Evolutionary conservation across 2,888 invertebrate genomes (phyloP).

Genomic region (Terebella lapidaria): DNA sequence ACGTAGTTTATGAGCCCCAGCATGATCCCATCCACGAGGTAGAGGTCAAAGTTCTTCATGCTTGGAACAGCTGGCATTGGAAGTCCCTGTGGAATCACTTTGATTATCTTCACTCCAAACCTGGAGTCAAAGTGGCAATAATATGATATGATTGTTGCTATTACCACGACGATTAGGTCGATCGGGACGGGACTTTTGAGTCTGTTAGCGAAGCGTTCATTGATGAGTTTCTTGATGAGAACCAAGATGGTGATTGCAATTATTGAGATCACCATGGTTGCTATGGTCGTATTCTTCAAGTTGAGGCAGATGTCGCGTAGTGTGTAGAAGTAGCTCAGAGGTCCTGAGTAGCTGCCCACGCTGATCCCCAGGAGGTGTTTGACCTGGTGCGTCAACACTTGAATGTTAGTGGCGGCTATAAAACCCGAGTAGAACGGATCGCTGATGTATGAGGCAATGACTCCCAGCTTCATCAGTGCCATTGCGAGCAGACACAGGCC

Average conservation of each 20-base stretch:
- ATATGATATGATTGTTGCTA: slow-evolving; percentile 38
- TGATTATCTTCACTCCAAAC: slow-evolving; percentile 20
- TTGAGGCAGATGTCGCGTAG: slow-evolving; percentile 56
- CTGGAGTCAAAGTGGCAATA: slow-evolving; percentile 21
- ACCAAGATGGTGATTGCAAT: slow-evolving; percentile 63
- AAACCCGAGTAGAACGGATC: slow-evolving; percentile 59
- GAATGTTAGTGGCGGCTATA: slow-evolving; percentile 31
- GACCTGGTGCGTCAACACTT: slow-evolving; percentile 27
- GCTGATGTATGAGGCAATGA: slow-evolving; percentile 70
- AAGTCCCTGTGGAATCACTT: slow-evolving; percentile 38
- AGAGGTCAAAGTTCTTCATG: slow-evolving; percentile 28
- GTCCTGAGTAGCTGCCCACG: slow-evolving; percentile 34
- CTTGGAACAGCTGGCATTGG: slow-evolving; percentile 40
- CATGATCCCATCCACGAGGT: slow-evolving; percentile 29
- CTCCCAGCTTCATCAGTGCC: slow-evolving; percentile 71
- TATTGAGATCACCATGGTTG: slow-evolving; percentile 64
- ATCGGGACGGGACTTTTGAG: slow-evolving; percentile 66
- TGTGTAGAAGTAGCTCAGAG: slow-evolving; percentile 31
- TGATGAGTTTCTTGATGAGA: slow-evolving; percentile 52
- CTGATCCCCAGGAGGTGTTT: slow-evolving; percentile 33
- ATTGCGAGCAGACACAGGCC: slow-evolving; percentile 64
- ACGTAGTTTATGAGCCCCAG: slow-evolving; percentile 28
- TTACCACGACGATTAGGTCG: slow-evolving; percentile 45
- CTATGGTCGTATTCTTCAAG: slow-evolving; percentile 60
- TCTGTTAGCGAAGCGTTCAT: slow-evolving; percentile 34